phyloP scores from a whole-genome alignment of 2,888 invertebrate genomes.

The Myopa testacea region DNA sequence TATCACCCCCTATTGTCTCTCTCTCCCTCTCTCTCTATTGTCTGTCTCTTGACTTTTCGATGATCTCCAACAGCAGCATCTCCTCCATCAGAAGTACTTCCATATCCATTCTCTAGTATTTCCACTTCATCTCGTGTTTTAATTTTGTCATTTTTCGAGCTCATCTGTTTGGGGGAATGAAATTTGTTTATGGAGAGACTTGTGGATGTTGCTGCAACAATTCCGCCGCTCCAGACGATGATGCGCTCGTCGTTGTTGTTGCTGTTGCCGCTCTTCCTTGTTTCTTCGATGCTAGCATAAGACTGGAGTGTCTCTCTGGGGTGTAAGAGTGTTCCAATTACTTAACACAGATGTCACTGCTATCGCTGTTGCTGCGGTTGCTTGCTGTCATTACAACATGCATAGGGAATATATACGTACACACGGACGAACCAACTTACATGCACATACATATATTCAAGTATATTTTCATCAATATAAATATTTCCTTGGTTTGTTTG shows the following conservation, averaged over 20 bases:
- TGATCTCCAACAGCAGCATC: background rate
- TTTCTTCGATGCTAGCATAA: conserved; percentile 1
- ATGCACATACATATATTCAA: background rate
- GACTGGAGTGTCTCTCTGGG: conserved; percentile 11
- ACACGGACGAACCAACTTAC: background rate
- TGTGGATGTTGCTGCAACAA: conserved; percentile 17
- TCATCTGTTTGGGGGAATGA: conserved; percentile 43
- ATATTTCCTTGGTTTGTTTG: no score
- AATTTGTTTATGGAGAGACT: conserved; percentile 39
- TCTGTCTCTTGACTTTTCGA: no score
- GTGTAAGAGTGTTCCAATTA: conserved; percentile 32
- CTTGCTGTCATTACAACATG: background rate
- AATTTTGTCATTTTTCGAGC: conserved; percentile 9
- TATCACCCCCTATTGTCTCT: background rate
- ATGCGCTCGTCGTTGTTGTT: background rate
- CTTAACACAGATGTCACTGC: conserved; percentile 25
- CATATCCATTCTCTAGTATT: background rate
- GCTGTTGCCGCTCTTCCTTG: background rate
- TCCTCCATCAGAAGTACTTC: background rate
- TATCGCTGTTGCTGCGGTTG: conserved; percentile 2
- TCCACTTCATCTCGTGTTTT: background rate
- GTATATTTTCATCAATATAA: no score
- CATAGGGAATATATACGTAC: background rate
- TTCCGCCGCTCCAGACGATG: conserved; percentile 6
- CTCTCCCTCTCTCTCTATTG: background rate